Base-by-base conservation (phyloP, 1,140 invertebrate species). In the Procambarus virginalis region DNA sequence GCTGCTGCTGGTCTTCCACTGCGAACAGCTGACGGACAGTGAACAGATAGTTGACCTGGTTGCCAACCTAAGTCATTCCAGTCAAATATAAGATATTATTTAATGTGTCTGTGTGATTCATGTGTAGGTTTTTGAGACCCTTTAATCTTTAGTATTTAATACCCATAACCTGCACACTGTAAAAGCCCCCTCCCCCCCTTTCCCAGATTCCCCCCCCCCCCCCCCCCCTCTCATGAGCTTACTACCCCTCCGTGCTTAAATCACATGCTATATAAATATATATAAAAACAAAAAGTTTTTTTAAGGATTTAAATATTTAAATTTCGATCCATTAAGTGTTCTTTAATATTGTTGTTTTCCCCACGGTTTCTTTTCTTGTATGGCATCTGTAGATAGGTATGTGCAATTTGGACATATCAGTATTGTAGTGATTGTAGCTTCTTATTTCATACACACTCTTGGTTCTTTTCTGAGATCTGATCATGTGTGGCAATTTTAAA, bases 321-420 rank as follows among this genome's bases (percentile, higher is more conserved):
- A 89, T 84, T 89, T 89, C 81, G 84, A 84, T 77, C 68, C n/a
- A 76, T 84, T 79, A 84, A 78, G 60, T 89, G 81, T 89, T 84
- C 73, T 89, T 84, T 82, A 88, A 82, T 88, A 88, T 84, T 89
- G 88, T 83, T 89, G 88, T 83, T 89, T 89, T 89, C 81, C 81
- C 76, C 87, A 76, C 51, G 68, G 80, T 89, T 89, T 79, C 81
- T 77, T 89, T 89, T 89, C 88, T 89, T 89, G 88, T 84, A 89
- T 78, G 82, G 88, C 82, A 89, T 89, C 70, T 45, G 81, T 89
- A 89, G 88, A 34, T 89, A 89, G 88, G 75, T 89, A 84, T 87
- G 86, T 87, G 86, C 88, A 89, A 80, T 89, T 84, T 89, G 88
- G 88, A 84, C 88, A 89, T 89, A 89, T 89, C 88, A 84, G 88